Evolutionary conservation across 2,888 invertebrate species (phyloP).

Genomic region (Aquatica leii): DNA sequence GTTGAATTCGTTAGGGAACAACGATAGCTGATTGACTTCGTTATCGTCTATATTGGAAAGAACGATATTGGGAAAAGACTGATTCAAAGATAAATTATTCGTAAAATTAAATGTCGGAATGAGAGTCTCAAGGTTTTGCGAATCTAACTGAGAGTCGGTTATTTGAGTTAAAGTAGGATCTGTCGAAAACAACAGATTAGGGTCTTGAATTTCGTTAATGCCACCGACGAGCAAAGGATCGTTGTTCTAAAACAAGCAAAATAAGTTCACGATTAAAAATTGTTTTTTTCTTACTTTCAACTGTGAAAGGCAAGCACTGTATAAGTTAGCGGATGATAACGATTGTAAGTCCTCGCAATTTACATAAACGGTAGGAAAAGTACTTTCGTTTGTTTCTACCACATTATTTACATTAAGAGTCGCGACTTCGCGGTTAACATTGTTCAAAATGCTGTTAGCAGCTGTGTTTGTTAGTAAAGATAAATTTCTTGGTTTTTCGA

Average conservation of each 20-base stretch:
- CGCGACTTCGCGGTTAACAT: constrained; percentile 17
- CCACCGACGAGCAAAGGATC: constrained; percentile 47
- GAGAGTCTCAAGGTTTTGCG: constrained; percentile 23
- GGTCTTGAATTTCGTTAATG: constrained; percentile 47
- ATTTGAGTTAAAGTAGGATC: constrained; percentile 24
- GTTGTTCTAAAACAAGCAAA: constrained; percentile 24
- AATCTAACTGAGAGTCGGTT: constrained; percentile 20
- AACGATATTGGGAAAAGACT: constrained; percentile 21
- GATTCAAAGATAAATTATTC: constrained; percentile 13
- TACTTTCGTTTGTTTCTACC: background rate
- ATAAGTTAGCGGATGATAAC: constrained; percentile 32
- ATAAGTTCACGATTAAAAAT: background rate
- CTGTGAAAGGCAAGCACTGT: constrained; percentile 42
- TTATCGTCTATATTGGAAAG: constrained; percentile 17
- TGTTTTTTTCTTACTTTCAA: constrained; percentile 34
- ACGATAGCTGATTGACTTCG: constrained; percentile 18
- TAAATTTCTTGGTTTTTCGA: constrained; percentile 5
- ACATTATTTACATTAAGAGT: constrained; percentile 20
- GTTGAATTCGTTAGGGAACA: constrained; percentile 11
- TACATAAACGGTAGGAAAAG: constrained; percentile 29
- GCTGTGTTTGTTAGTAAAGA: constrained; percentile 7
- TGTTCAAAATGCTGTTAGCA: constrained; percentile 20
- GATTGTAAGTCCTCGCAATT: constrained; percentile 39
- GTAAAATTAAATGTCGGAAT: constrained; percentile 24
- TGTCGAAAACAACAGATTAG: constrained; percentile 43